Conservation (phyloP, 2,888 invertebrate species). For the Corythucha ciliata region DNA sequence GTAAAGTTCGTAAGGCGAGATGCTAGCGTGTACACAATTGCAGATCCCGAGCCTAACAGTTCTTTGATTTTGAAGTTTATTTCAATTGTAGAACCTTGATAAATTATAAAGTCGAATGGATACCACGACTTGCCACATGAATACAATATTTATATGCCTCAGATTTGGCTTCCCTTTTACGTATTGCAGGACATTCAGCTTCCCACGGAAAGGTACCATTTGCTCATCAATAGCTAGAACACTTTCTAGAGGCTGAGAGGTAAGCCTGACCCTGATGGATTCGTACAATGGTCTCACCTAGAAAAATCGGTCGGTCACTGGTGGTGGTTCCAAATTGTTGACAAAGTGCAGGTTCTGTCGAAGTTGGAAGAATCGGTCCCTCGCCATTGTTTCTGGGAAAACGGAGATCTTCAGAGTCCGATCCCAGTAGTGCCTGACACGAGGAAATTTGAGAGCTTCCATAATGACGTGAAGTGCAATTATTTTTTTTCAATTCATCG, state of each 20-base stretch:
- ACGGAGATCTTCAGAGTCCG: no score
- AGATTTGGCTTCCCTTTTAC: conserved; percentile 22
- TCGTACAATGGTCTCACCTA: conserved; percentile 34
- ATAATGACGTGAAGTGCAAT: background rate
- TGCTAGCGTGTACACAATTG: conserved; percentile 5
- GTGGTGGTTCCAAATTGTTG: background rate
- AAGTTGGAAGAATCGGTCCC: background rate
- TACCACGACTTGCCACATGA: conserved; percentile 31
- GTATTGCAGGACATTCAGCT: conserved; percentile 5
- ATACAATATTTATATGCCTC: conserved; percentile 36
- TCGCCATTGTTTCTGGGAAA: conserved; percentile 23
- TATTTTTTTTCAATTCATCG: no score
- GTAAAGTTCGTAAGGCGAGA: background rate
- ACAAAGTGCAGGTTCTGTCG: background rate
- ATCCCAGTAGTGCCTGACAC: background rate
- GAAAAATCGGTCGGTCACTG: conserved; percentile 13
- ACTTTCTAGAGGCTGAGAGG: conserved; percentile 1
- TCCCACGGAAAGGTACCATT: conserved; percentile 12
- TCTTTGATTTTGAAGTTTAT: background rate
- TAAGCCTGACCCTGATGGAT: conserved; percentile 14
- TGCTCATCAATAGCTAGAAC: conserved; percentile 5
- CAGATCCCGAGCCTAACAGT: background rate
- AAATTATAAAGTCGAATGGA: conserved; percentile 33
- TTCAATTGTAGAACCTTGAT: conserved; percentile 31
- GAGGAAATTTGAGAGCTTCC: background rate